Percentiles rank a stretch among this genome's conserved stretches.
Conservation (phyloP, 2,888 invertebrate species). For the Dorcus parallelipipedus region DNA sequence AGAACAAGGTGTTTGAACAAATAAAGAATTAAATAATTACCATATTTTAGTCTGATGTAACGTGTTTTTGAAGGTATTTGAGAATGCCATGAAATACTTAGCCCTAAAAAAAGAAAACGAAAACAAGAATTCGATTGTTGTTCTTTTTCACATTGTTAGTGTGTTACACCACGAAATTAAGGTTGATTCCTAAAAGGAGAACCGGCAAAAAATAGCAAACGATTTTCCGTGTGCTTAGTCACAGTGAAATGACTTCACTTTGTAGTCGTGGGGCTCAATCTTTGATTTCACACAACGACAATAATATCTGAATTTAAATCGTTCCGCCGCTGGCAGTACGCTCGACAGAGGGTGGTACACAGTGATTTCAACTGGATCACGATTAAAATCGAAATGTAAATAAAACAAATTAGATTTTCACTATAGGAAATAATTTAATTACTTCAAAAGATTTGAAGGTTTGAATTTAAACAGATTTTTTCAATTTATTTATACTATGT, state of each 20-base stretch:
- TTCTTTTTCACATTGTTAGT: slow-evolving; percentile 1
- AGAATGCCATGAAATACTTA: too few relatives aligned
- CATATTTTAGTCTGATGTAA: too few relatives aligned
- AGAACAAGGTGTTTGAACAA: too few relatives aligned
- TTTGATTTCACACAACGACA: slow-evolving; percentile 46
- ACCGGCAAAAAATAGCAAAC: slow-evolving; percentile 6
- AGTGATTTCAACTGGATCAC: background rate
- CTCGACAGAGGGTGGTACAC: background rate
- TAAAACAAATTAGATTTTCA: too few relatives aligned
- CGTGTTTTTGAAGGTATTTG: too few relatives aligned
- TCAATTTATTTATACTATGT: too few relatives aligned
- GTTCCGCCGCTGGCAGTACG: slow-evolving; percentile 17
- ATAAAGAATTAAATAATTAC: too few relatives aligned
- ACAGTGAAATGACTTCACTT: slow-evolving; percentile 41
- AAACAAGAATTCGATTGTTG: background rate
- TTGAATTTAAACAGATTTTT: too few relatives aligned
- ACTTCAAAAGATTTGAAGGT: too few relatives aligned
- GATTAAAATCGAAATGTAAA: background rate
- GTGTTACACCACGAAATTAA: slow-evolving; percentile 6
- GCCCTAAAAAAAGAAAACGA: background rate
- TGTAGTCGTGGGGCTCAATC: slow-evolving; percentile 44
- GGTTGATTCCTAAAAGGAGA: slow-evolving; percentile 4
- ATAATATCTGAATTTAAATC: slow-evolving; percentile 49
- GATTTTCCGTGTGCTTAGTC: slow-evolving; percentile 40
- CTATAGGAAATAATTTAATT: too few relatives aligned